These are phyloP conservation scores for Sarcophaga rosellei DNA, from an alignment of 2,888 invertebrate species.

Conservation along the genomic window DNA sequence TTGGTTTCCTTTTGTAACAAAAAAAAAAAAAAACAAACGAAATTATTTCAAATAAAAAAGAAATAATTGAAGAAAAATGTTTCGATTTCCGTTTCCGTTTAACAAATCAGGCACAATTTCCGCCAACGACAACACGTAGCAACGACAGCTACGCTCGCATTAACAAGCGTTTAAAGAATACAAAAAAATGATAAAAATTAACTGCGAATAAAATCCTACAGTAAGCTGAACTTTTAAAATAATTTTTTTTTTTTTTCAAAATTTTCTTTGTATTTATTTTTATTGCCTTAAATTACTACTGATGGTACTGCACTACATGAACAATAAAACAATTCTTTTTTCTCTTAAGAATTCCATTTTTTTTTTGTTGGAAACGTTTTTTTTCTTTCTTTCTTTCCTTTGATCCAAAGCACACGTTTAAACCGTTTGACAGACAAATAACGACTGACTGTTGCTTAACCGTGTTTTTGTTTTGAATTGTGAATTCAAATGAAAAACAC, in stretches of 20 bases:
- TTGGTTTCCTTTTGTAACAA: conserved; percentile 64
- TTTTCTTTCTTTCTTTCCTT: neutral
- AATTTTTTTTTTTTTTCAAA: neutral
- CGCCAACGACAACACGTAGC: conserved; percentile 54
- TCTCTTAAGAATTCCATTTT: neutral
- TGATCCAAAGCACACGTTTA: conserved; percentile 71
- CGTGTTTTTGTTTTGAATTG: conserved; percentile 57
- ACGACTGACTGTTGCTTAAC: conserved; percentile 77
- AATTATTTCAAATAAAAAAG: neutral
- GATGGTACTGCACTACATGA: neutral
- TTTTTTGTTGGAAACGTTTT: neutral
- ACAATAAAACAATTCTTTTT: neutral
- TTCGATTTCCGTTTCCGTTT: conserved; percentile 70
- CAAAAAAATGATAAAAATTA: neutral
- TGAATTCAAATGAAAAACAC: conserved; percentile 40
- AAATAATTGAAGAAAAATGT: conserved; percentile 33
- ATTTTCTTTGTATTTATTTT: neutral
- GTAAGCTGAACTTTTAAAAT: too few species aligned
- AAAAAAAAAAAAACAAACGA: neutral
- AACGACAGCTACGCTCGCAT: neutral
- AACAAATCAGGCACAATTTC: conserved; percentile 67
- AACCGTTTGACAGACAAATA: conserved; percentile 75
- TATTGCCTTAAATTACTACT: too few species aligned
- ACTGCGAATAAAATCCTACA: too few species aligned
- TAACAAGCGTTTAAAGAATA: neutral